Evolutionary conservation across 2,113 vertebrate genomes (phyloP).

Genomic region (Myrmecophaga tridactyla): DNA sequence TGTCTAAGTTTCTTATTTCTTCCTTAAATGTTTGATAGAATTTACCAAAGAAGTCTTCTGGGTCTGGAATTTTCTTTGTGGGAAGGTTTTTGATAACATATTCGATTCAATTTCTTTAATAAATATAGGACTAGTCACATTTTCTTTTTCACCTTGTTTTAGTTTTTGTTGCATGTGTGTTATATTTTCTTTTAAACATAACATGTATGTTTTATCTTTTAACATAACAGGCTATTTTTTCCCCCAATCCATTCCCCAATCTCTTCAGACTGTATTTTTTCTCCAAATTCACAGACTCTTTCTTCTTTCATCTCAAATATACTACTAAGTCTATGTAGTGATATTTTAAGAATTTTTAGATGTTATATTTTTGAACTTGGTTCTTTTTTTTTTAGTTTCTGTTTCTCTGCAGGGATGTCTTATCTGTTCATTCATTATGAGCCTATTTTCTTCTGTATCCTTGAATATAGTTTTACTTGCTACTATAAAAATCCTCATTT

Average conservation of each 20-base stretch:
- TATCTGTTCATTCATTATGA: neutral
- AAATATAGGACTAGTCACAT: neutral
- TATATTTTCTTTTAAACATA: too few species aligned
- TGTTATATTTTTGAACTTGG: neutral
- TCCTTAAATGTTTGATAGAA: too few species aligned
- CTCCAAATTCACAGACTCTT: neutral
- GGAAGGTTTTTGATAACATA: too few species aligned
- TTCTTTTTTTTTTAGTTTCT: neutral
- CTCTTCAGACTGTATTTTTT: neutral
- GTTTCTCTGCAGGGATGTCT: neutral
- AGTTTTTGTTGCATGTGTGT: neutral
- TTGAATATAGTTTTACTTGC: neutral
- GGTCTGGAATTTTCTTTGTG: too few species aligned
- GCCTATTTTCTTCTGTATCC: neutral
- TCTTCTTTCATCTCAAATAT: neutral
- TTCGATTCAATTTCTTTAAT: neutral
- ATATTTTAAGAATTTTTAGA: too few species aligned
- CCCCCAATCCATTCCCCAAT: neutral
- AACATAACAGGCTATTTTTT: too few species aligned
- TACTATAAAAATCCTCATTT: neutral
- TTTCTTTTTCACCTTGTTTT: neutral
- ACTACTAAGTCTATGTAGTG: neutral
- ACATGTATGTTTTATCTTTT: too few species aligned
- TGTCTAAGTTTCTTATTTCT: neutral
- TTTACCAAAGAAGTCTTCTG: too few species aligned